Percentiles rank a stretch among this genome's conserved stretches.
These are phyloP conservation scores for Heliocidaris erythrogramma DNA, from an alignment of 35 echinoderm and acorn worm species.

Conservation along the genomic window DNA sequence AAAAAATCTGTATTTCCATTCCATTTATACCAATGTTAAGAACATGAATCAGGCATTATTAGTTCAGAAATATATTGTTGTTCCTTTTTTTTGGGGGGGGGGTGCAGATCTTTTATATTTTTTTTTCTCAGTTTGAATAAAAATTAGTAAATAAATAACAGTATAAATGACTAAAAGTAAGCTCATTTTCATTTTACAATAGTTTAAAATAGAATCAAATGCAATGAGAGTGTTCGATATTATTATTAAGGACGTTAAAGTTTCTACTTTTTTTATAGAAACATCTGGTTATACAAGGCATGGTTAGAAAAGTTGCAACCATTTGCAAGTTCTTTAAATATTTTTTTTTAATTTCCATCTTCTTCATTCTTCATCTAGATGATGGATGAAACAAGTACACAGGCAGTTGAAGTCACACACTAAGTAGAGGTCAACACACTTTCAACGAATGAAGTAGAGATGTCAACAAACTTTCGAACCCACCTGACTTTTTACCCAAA, in stretches of 20 bases:
- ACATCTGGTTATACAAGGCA: not conserved
- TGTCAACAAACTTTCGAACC: not conserved
- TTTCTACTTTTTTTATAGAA: not conserved
- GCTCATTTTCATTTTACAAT: not conserved
- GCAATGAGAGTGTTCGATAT: not conserved
- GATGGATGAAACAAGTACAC: not conserved
- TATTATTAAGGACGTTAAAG: not conserved
- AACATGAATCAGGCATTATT: no score
- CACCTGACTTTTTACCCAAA: not conserved
- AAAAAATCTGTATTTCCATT: no score
- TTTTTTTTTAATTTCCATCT: not conserved
- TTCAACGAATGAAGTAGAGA: not conserved
- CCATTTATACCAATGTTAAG: no score
- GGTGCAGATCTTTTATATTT: not conserved
- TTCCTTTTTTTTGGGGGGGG: no score
- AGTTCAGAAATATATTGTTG: no score
- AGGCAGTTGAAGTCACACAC: constrained; percentile 29
- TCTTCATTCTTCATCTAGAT: not conserved
- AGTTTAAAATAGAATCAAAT: not conserved
- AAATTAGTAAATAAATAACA: not conserved
- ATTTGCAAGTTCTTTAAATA: not conserved
- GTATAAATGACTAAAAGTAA: not conserved
- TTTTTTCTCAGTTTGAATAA: not conserved
- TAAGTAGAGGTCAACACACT: constrained; percentile 3
- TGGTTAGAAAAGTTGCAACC: not conserved